Percentiles rank a stretch among this genome's conserved stretches.
These are phyloP conservation scores for Halichoerus grypus DNA, from an alignment of 2,113 vertebrate genomes.

Conservation along the genomic window DNA sequence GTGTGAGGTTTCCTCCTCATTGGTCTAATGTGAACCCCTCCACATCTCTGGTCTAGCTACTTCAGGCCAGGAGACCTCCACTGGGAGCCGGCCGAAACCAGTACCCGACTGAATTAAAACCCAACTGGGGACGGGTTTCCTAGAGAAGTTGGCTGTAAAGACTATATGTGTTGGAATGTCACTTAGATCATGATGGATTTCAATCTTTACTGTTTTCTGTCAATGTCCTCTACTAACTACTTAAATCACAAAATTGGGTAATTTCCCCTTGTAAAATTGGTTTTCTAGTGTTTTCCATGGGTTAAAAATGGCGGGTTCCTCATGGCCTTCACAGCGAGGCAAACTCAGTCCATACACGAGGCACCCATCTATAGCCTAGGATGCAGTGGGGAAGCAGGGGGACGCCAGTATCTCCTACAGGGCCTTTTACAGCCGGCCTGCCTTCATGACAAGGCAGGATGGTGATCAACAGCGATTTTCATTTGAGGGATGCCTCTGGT, in stretches of 20 bases:
- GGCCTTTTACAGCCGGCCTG: neutral
- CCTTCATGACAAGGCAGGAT: neutral
- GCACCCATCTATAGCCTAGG: neutral
- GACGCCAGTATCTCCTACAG: too few species aligned
- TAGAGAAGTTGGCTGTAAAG: neutral
- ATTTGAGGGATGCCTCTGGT: neutral
- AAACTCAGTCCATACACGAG: neutral
- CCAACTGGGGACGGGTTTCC: neutral
- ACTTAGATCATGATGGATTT: neutral
- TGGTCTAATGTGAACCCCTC: neutral
- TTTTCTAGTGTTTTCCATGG: neutral
- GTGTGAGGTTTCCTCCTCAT: neutral
- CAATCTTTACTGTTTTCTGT: neutral
- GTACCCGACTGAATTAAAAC: neutral
- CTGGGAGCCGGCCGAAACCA: neutral
- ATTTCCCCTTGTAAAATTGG: too few species aligned
- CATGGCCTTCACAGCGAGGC: neutral
- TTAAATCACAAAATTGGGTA: neutral
- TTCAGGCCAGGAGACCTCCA: neutral
- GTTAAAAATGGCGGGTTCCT: neutral
- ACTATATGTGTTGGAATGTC: neutral
- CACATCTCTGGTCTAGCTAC: neutral
- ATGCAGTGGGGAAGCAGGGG: neutral
- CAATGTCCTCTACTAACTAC: neutral
- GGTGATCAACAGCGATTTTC: neutral